Evolutionary conservation across 2,113 vertebrate species (phyloP).

Genomic region (Nannobrachium achirus): DNA sequence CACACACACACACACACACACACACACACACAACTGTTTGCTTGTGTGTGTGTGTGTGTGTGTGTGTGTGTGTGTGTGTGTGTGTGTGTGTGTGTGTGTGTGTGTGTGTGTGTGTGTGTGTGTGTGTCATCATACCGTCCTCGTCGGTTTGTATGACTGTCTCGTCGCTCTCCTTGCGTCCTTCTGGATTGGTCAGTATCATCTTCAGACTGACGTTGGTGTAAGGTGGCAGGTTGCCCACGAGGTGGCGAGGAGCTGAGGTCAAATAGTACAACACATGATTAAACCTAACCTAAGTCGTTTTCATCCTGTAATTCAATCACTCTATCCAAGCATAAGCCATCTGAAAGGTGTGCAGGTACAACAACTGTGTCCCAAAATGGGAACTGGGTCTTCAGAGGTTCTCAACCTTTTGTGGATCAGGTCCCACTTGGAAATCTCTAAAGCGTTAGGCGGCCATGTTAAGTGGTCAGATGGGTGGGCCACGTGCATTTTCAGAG

Average conservation of each 20-base stretch:
- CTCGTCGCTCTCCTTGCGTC: slow-evolving; percentile 96
- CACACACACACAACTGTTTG: not conserved
- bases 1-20: too few relatives aligned
- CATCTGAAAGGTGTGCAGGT: too few relatives aligned
- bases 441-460: too few relatives aligned
- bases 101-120: slow-evolving; percentile 12
- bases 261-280: not conserved
- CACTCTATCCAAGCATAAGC: too few relatives aligned
- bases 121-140: slow-evolving; percentile 82
- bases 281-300: too few relatives aligned
- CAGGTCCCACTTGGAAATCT: too few relatives aligned
- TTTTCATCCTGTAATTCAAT: too few relatives aligned
- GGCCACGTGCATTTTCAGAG: too few relatives aligned
- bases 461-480: too few relatives aligned
- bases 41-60: not conserved
- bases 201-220: slow-evolving; percentile 98
- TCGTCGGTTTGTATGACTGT: slow-evolving; percentile 97
- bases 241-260: slow-evolving; percentile 89
- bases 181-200: slow-evolving; percentile 98
- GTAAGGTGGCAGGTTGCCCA: slow-evolving; percentile 92
- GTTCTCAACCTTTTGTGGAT: too few relatives aligned
- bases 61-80: not conserved
- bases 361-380: too few relatives aligned
- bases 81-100: not conserved
- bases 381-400: too few relatives aligned